Evolutionary conservation across 2,113 vertebrate genomes (phyloP).

Genomic region (Isichthys henryi): DNA sequence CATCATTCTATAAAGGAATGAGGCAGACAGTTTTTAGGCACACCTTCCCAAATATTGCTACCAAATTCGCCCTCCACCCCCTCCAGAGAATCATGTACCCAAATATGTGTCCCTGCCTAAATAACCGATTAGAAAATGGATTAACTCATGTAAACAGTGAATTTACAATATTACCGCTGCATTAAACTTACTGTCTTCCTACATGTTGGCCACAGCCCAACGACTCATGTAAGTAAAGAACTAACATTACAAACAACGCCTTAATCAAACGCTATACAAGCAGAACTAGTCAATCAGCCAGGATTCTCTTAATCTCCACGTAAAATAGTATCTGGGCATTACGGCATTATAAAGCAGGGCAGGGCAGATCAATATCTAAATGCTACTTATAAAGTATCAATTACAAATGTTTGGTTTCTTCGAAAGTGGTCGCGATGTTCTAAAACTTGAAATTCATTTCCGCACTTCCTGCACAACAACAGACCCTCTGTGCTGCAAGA

Average conservation of each 20-base stretch:
- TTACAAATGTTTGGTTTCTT: background rate
- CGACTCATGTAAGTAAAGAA: background rate
- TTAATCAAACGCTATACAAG: background rate
- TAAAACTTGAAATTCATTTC: background rate
- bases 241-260: background rate
- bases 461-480: background rate
- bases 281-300: background rate
- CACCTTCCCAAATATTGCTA: background rate
- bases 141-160: background rate
- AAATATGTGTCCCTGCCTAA: background rate
- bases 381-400: background rate
- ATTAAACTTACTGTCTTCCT: background rate
- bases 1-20: background rate
- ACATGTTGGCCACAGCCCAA: background rate
- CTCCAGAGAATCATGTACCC: background rate
- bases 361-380: background rate
- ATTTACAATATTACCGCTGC: background rate
- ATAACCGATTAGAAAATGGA: background rate
- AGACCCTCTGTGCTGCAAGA: background rate
- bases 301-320: background rate
- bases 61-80: background rate
- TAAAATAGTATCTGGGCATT: background rate
- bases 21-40: background rate
- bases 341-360: background rate
- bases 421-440: background rate